A percentile compares a stretch with the other conserved stretches of the same genome.
These are phyloP conservation scores for Lasius fuliginosus DNA, from an alignment of 2,888 invertebrate species.

Conservation along the genomic window DNA sequence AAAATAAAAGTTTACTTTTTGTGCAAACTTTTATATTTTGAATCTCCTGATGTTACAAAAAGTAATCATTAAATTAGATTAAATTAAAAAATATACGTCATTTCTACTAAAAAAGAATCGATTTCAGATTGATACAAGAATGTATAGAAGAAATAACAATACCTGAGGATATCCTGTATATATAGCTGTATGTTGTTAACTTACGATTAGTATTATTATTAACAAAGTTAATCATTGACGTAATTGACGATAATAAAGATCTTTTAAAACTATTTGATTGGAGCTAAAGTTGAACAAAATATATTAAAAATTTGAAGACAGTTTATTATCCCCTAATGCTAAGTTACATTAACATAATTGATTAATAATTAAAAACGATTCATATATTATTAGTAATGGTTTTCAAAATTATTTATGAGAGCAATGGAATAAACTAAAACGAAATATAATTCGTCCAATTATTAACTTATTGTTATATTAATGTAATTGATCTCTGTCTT, in stretches of 20 bases:
- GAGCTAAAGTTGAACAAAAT: conserved; percentile 16
- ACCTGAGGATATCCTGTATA: conserved; percentile 28
- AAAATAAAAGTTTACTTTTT: not conserved
- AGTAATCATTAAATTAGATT: not conserved
- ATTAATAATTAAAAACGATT: not conserved
- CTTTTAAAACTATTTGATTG: conserved; percentile 31
- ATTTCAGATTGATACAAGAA: not conserved
- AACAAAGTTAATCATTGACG: conserved; percentile 47
- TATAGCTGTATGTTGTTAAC: conserved; percentile 41
- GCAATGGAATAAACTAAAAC: not conserved
- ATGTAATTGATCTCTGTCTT: not conserved
- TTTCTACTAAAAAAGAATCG: not conserved
- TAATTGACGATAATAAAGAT: conserved; percentile 46
- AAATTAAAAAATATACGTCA: not conserved
- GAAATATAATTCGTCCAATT: conserved; percentile 16
- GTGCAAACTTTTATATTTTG: not conserved
- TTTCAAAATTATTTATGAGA: conserved; percentile 16
- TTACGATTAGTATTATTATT: conserved; percentile 32
- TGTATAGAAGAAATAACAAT: conserved; percentile 31
- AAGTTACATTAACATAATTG: conserved; percentile 12
- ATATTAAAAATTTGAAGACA: not conserved
- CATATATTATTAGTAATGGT: conserved; percentile 11
- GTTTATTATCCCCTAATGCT: conserved; percentile 24
- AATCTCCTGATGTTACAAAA: not conserved
- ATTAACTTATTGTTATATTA: conserved; percentile 26